These are phyloP conservation scores for Meles meles DNA, from an alignment of 2,113 vertebrate species.

Conservation along the genomic window DNA sequence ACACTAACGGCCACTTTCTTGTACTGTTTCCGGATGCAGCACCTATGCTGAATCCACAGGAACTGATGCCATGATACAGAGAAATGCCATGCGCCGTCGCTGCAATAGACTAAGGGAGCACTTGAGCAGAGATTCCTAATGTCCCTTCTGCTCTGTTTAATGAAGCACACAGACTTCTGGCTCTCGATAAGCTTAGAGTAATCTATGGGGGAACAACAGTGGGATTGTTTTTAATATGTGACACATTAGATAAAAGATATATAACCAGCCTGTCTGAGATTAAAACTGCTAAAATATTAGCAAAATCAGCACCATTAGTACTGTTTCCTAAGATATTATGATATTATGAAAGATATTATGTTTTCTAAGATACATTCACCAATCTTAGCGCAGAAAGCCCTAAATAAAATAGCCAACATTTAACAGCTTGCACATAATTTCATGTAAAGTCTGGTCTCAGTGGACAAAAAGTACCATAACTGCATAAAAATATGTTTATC, in stretches of 20 bases:
- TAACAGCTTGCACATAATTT: constrained; percentile 73
- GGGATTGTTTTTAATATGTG: background rate
- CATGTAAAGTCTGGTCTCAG: constrained; percentile 64
- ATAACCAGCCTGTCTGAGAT: background rate
- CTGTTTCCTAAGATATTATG: constrained; percentile 5
- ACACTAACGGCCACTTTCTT: background rate
- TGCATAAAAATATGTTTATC: constrained; percentile 47
- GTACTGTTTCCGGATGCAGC: background rate
- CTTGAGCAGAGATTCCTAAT: background rate
- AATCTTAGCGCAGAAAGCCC: constrained; percentile 43
- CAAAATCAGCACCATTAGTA: background rate
- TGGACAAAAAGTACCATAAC: constrained; percentile 57
- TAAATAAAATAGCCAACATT: constrained; percentile 49
- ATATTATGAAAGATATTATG: background rate
- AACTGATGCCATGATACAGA: background rate
- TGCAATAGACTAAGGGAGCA: background rate
- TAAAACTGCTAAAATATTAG: background rate
- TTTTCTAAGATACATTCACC: constrained; percentile 27
- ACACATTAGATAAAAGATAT: background rate
- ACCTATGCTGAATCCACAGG: background rate
- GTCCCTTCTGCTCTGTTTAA: background rate
- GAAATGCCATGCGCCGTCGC: background rate
- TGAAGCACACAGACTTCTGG: background rate
- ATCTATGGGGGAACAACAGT: background rate
- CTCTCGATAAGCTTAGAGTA: background rate